Percentiles rank a stretch among this genome's conserved stretches.
Evolutionary conservation across 2,113 vertebrate species (phyloP).

Genomic region (Oryzias curvinotus): DNA sequence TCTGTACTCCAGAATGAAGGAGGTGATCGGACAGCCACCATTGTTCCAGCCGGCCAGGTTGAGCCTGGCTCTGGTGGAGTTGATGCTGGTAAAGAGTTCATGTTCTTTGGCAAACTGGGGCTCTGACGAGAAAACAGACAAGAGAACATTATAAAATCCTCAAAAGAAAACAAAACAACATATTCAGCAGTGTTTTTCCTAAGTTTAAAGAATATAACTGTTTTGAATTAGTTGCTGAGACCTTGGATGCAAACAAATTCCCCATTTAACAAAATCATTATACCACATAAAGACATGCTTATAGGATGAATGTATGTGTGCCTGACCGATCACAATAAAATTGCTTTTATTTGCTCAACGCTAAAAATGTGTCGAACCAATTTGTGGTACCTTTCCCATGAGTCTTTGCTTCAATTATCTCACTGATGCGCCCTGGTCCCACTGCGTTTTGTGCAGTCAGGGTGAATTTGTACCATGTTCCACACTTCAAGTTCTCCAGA

Average conservation of each 20-base stretch:
- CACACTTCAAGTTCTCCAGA: slow-evolving; percentile 93
- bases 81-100: slow-evolving; percentile 95
- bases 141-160: not conserved
- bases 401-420: slow-evolving; percentile 98
- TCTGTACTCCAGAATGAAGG: slow-evolving; percentile 93
- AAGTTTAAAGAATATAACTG: not conserved
- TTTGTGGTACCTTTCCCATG: slow-evolving; percentile 87
- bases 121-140: slow-evolving; percentile 72
- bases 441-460: slow-evolving; percentile 98
- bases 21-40: slow-evolving; percentile 95
- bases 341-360: no score
- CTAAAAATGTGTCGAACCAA: no score
- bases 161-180: no score
- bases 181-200: not conserved
- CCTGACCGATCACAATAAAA: no score
- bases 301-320: no score
- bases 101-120: slow-evolving; percentile 99
- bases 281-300: no score
- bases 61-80: slow-evolving; percentile 88
- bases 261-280: no score
- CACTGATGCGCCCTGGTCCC: slow-evolving; percentile 96
- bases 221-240: not conserved
- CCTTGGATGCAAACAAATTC: not conserved
- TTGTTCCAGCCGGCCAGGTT: slow-evolving; percentile 98
- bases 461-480: slow-evolving; percentile 99